These are phyloP conservation scores for Aspidapion aeneum DNA, from an alignment of 2,888 invertebrate genomes.

Conservation along the genomic window DNA sequence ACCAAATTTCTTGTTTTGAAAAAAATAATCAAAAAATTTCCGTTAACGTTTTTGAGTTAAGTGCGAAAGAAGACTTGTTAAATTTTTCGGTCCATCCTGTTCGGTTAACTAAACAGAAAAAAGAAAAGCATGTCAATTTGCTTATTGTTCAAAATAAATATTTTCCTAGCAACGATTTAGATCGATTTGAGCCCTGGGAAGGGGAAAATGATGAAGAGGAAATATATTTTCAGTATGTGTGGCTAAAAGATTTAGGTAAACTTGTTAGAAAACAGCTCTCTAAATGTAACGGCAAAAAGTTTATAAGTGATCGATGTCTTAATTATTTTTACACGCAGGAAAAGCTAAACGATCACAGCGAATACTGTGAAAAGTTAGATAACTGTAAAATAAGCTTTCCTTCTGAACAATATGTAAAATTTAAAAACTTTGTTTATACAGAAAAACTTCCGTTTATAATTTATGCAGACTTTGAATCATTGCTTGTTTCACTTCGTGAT, in stretches of 20 bases:
- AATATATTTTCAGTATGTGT: background rate
- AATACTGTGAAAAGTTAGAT: constrained; percentile 10
- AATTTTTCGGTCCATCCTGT: background rate
- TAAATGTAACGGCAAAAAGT: constrained; percentile 11
- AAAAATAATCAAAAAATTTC: constrained; percentile 23
- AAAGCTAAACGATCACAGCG: constrained; percentile 10
- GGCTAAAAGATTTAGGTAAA: background rate
- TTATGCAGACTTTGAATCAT: background rate
- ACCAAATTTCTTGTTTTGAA: constrained; percentile 27
- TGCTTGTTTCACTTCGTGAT: background rate
- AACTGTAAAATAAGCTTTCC: constrained; percentile 15
- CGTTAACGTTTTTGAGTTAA: constrained; percentile 23
- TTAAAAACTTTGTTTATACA: constrained; percentile 10
- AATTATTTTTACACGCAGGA: constrained; percentile 23
- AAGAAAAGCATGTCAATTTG: constrained; percentile 11
- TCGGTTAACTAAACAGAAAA: background rate
- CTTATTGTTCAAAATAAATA: constrained; percentile 13
- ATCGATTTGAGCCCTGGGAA: background rate
- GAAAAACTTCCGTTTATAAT: background rate
- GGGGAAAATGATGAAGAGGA: background rate
- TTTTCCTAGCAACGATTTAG: constrained; percentile 1
- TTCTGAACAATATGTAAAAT: constrained; percentile 2
- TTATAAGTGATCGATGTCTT: constrained; percentile 25
- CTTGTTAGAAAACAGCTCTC: constrained; percentile 9
- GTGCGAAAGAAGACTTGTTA: background rate